Evolutionary conservation across 1,140 invertebrate genomes (phyloP), one percentile per base, ranked within the genome.

Genomic region (Maconellicoccus hirsutus): DNA sequence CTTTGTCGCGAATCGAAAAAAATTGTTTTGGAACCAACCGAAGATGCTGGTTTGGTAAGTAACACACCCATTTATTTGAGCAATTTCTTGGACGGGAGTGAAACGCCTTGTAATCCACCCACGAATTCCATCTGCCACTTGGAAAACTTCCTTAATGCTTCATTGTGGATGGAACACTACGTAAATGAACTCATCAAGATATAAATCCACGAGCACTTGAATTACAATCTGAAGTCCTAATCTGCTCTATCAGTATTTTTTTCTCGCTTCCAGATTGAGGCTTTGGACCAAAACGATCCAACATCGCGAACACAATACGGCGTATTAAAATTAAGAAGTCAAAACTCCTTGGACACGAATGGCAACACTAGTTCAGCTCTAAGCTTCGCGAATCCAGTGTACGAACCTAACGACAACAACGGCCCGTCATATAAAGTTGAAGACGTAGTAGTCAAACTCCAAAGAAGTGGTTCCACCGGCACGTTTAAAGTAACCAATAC

Each of bases 331-430:
- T 78, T 26, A 70, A 80, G 70, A 78, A 78, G 69, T 74, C 76
- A 33, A 79, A 82, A 73, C 79, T 82, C 23, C 74, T 77, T 27
- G 71, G 75, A 71, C 10, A 66, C 12, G 42, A 70, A 39, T 66
- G 61, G 61, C 22, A 26, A 26, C 25, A 4, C 22, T 16, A 26
- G 61, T 23, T 8, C 22, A 25, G 61, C 61, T 22, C 84, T 82
- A 70, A 89, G 87, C 74, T 90, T 89, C 76, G 87, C 89, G 29
- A 92, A 91, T 81, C 89, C 89, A 0, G 87, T 90, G 1, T 91
- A 92, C 73, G 89, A 91, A 74, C 84, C 87, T 3, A 83, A 82
- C 1, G 84, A 83, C 72, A 77, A 79, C 7, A 78, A 78, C 14
- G 75, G 74, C 12, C 81, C 84, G 14, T 85, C 84, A 0, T 92